A percentile compares a stretch with the other conserved stretches of the same genome.
Conservation (phyloP, 2,797 vertebrate species). For the Pantherophis alleghaniensis region DNA sequence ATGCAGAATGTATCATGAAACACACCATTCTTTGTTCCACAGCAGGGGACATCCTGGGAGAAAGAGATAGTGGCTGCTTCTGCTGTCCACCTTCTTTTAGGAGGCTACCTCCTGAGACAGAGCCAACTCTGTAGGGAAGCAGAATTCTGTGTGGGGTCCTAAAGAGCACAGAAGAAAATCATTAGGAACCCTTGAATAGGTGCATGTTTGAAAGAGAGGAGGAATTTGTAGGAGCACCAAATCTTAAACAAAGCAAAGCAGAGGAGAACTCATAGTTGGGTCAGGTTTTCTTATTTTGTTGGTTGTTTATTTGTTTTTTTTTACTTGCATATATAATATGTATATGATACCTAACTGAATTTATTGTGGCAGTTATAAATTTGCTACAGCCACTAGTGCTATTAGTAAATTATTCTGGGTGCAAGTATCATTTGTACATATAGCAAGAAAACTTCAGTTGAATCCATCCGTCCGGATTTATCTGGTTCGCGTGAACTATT, state of each 20-base stretch:
- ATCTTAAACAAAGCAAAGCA: not conserved
- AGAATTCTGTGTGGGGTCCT: not conserved
- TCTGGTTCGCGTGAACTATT: no score
- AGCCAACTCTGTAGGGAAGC: not conserved
- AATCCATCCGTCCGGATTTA: no score
- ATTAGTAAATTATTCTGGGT: not conserved
- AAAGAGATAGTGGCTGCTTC: not conserved
- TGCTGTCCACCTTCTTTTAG: not conserved
- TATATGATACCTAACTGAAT: not conserved
- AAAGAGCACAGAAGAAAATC: not conserved
- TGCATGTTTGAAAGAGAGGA: not conserved
- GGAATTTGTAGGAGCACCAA: not conserved
- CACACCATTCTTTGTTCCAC: not conserved
- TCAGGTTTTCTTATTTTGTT: not conserved
- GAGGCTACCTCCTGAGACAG: not conserved
- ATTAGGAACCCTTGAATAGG: not conserved
- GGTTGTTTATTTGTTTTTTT: not conserved
- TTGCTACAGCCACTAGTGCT: not conserved
- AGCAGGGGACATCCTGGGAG: not conserved
- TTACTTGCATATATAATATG: not conserved
- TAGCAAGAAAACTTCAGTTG: not conserved
- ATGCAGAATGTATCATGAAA: not conserved
- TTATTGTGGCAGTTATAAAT: not conserved
- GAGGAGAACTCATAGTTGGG: not conserved
- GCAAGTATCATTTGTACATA: not conserved